Evolutionary conservation across 2,797 vertebrate genomes (phyloP).

Genomic region (Labeo calbasu): DNA sequence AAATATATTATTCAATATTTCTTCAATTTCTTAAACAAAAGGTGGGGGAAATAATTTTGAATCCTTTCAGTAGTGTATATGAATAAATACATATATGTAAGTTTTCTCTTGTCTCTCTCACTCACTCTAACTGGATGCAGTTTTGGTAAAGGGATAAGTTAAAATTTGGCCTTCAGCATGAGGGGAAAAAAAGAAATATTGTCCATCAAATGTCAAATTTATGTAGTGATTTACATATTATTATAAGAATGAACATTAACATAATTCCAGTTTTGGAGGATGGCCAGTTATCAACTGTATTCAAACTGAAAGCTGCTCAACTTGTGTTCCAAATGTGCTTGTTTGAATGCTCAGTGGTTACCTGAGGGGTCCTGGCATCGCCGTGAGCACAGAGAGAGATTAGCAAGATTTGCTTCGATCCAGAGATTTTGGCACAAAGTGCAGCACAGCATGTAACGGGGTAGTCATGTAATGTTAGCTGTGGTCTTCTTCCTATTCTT

Average conservation of each 20-base stretch:
- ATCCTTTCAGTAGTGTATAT: background rate
- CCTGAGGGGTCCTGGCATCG: conserved; percentile 55
- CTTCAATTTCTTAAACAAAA: background rate
- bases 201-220: conserved; percentile 68
- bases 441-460: conserved; percentile 7
- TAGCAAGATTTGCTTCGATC: conserved; percentile 51
- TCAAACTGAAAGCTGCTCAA: conserved; percentile 70
- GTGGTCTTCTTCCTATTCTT: conserved; percentile 5
- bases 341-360: conserved; percentile 70
- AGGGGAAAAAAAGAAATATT: conserved; percentile 56
- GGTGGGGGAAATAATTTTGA: background rate
- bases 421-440: conserved; percentile 45
- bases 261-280: conserved; percentile 73
- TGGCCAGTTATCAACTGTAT: conserved; percentile 71
- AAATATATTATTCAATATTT: too few species aligned
- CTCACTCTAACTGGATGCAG: background rate
- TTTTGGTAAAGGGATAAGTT: background rate
- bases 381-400: conserved; percentile 46
- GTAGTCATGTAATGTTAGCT: conserved; percentile 40
- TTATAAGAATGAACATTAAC: conserved; percentile 76
- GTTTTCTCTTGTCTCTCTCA: background rate
- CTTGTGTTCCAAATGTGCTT: conserved; percentile 65
- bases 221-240: conserved; percentile 72
- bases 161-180: conserved; percentile 60
- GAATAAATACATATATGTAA: background rate